These are phyloP conservation scores for Pomacea canaliculata DNA, from an alignment of 2,888 invertebrate species.

Conservation along the genomic window DNA sequence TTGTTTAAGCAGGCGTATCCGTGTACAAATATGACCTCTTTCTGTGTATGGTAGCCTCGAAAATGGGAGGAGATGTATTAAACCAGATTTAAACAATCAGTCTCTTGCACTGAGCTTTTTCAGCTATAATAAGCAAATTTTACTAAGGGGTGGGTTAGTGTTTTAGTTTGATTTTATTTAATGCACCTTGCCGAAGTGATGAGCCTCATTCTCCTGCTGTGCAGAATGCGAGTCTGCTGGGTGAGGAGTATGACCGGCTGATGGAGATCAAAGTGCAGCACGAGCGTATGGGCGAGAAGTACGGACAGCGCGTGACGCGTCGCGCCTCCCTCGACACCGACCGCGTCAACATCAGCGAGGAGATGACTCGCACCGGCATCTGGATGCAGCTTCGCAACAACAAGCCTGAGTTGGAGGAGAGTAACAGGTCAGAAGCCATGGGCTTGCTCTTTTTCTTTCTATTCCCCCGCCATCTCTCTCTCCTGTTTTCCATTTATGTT, in stretches of 20 bases:
- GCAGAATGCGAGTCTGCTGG: slow-evolving; percentile 30
- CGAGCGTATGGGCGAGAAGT: slow-evolving; percentile 39
- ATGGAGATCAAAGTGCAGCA: slow-evolving; percentile 34
- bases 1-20: too few relatives aligned
- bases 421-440: slow-evolving; percentile 7
- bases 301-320: slow-evolving; percentile 33
- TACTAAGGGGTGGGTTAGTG: too few relatives aligned
- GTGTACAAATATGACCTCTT: too few relatives aligned
- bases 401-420: slow-evolving; percentile 24
- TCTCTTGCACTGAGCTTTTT: too few relatives aligned
- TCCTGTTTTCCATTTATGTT: not conserved
- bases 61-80: too few relatives aligned
- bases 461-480: not conserved
- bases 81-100: too few relatives aligned
- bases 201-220: too few relatives aligned
- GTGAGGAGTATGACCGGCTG: slow-evolving; percentile 32
- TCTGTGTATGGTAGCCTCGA: too few relatives aligned
- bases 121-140: too few relatives aligned
- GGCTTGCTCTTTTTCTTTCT: not conserved
- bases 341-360: slow-evolving; percentile 80
- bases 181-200: too few relatives aligned
- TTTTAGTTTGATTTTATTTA: too few relatives aligned
- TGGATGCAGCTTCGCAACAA: slow-evolving; percentile 74
- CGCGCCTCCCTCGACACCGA: slow-evolving; percentile 47
- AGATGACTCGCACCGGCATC: slow-evolving; percentile 91